Conservation (phyloP, 2,888 invertebrate species). For the Acutogordius australiensis region DNA sequence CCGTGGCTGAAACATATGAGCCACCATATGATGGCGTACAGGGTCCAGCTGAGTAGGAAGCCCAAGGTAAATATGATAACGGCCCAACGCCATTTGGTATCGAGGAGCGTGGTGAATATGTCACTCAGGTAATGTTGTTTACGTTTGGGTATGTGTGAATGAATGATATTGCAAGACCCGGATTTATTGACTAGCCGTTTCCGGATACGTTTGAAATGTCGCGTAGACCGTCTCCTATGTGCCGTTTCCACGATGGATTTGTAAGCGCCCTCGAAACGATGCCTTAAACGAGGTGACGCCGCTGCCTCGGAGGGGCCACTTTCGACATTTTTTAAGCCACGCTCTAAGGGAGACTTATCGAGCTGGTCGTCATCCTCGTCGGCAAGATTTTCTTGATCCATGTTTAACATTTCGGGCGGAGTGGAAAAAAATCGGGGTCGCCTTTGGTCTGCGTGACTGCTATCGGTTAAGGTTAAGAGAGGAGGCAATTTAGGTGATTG, state of each 20-base stretch:
- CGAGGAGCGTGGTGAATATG: constrained; percentile 69
- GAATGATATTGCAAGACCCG: constrained; percentile 20
- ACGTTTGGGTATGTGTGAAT: constrained; percentile 21
- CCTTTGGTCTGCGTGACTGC: not conserved
- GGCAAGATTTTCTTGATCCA: too few species aligned
- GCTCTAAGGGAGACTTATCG: not conserved
- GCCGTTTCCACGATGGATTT: not conserved
- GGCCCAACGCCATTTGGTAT: constrained; percentile 84
- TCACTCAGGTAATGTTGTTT: constrained; percentile 27
- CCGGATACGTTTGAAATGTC: constrained; percentile 14
- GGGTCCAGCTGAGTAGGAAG: constrained; percentile 59
- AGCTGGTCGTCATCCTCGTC: not conserved
- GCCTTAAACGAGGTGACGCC: too few species aligned
- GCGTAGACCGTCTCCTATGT: not conserved
- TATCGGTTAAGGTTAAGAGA: too few species aligned
- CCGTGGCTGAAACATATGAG: constrained; percentile 69
- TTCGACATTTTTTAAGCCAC: too few species aligned
- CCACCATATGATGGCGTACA: constrained; percentile 79
- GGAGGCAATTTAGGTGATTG: too few species aligned
- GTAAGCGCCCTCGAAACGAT: too few species aligned
- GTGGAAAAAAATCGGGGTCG: not conserved
- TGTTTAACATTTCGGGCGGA: not conserved
- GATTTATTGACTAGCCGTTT: constrained; percentile 21
- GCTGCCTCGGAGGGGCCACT: not conserved
- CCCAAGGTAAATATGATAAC: constrained; percentile 58